These are phyloP conservation scores for Notarius lentiginosus DNA, from an alignment of 2,113 vertebrate species.

Conservation along the genomic window DNA sequence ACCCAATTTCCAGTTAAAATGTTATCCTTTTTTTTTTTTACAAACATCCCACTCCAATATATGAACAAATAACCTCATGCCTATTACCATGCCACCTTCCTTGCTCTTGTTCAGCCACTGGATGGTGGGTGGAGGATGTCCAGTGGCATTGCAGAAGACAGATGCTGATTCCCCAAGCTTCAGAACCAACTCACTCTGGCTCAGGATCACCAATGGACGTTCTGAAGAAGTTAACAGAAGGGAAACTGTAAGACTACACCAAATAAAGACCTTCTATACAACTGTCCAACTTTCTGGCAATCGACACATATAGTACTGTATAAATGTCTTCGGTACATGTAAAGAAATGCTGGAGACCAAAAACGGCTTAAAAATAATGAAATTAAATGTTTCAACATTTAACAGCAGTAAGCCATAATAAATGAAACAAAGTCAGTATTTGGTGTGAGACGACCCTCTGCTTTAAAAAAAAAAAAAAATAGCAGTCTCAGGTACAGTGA, in stretches of 20 bases:
- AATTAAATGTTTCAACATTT: too few species aligned
- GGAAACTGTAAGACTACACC: not conserved
- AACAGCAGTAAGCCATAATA: too few species aligned
- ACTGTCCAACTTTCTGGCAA: not conserved
- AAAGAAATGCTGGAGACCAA: too few species aligned
- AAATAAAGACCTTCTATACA: not conserved
- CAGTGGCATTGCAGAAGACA: constrained; percentile 70
- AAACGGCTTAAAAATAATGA: too few species aligned
- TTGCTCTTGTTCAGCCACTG: constrained; percentile 69
- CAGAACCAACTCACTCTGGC: constrained; percentile 43
- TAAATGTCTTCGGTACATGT: too few species aligned
- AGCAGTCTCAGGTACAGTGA: too few species aligned
- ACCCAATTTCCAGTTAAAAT: not conserved
- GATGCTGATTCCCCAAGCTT: constrained; percentile 51
- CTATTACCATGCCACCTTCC: constrained; percentile 58
- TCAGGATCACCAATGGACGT: constrained; percentile 46
- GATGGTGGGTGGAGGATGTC: constrained; percentile 67
- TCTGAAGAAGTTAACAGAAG: constrained; percentile 45
- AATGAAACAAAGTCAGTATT: too few species aligned
- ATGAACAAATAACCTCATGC: not conserved
- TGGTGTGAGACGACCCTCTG: too few species aligned
- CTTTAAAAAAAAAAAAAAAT: too few species aligned
- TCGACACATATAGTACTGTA: too few species aligned
- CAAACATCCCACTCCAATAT: not conserved
- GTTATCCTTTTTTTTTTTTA: not conserved